Evolutionary conservation across 2,888 invertebrate species (phyloP).

Genomic region (Pyrrhia umbra): DNA sequence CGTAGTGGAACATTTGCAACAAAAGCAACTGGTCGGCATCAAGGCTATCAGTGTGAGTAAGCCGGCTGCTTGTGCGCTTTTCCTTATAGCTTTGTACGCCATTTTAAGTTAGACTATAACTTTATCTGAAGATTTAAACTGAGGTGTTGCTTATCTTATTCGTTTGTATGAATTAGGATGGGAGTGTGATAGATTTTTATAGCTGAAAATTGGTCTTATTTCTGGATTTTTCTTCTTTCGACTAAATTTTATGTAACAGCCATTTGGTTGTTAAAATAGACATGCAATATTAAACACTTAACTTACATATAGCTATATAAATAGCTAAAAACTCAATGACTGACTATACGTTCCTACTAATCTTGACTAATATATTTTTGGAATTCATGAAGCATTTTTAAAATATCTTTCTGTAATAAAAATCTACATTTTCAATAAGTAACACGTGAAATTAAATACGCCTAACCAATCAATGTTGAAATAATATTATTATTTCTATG

Average conservation of each 20-base stretch:
- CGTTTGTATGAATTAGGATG: not conserved
- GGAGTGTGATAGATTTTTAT: not conserved
- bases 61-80: conserved; percentile 61
- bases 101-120: conserved; percentile 30
- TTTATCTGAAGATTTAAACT: conserved; percentile 18
- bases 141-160: conserved; percentile 5
- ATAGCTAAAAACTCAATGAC: not conserved
- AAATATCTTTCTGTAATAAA: no score
- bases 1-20: conserved; percentile 23
- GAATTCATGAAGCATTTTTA: no score
- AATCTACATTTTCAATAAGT: no score
- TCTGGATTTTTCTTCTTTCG: no score
- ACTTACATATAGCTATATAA: no score
- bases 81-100: conserved; percentile 54
- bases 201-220: not conserved
- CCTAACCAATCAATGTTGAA: no score
- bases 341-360: not conserved
- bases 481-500: no score
- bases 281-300: not conserved
- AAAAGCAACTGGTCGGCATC: conserved; percentile 36
- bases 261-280: no score
- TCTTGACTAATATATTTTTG: no score
- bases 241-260: no score
- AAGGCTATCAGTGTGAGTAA: conserved; percentile 54
- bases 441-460: no score